A percentile compares a stretch with the other conserved stretches of the same genome.
Conservation (phyloP, 2,888 invertebrate species). For the Mesorhabditis spiculigera region DNA sequence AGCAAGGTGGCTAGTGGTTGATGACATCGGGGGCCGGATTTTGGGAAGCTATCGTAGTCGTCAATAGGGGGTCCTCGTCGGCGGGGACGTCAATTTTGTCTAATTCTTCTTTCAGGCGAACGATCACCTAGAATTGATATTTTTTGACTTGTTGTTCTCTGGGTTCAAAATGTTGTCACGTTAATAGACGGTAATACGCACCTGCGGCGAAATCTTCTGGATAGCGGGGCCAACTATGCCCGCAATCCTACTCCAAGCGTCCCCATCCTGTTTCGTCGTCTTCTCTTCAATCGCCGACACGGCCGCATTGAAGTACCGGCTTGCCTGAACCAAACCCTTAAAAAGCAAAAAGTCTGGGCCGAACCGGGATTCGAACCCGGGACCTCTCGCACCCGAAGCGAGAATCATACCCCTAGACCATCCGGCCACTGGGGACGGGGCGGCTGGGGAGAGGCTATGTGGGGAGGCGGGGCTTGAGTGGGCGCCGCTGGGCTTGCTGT, state of each 20-base stretch:
- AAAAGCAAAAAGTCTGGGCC: conserved; percentile 29
- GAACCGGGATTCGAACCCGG: conserved; percentile 56
- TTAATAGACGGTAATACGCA: neutral
- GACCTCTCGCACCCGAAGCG: conserved; percentile 59
- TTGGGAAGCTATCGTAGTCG: neutral
- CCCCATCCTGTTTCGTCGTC: conserved; percentile 5
- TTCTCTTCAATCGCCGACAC: conserved; percentile 2
- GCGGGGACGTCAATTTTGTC: conserved; percentile 2
- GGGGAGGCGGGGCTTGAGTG: too few relatives aligned
- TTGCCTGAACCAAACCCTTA: neutral
- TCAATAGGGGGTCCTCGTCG: neutral
- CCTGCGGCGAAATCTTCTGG: neutral
- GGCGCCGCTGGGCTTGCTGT: too few relatives aligned
- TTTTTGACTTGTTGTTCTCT: neutral
- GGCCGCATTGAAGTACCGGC: conserved; percentile 3
- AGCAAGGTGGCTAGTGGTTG: too few relatives aligned
- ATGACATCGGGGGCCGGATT: neutral
- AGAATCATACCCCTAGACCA: conserved; percentile 58
- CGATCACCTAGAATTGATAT: neutral
- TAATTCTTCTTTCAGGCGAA: conserved; percentile 2
- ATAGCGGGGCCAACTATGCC: neutral
- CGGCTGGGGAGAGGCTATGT: too few relatives aligned
- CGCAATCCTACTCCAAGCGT: conserved; percentile 4
- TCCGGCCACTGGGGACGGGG: conserved; percentile 29
- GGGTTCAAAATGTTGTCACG: neutral